phyloP scores from a whole-genome alignment of 2,888 invertebrate genomes.

The Chaetogeoica ovagalla region DNA sequence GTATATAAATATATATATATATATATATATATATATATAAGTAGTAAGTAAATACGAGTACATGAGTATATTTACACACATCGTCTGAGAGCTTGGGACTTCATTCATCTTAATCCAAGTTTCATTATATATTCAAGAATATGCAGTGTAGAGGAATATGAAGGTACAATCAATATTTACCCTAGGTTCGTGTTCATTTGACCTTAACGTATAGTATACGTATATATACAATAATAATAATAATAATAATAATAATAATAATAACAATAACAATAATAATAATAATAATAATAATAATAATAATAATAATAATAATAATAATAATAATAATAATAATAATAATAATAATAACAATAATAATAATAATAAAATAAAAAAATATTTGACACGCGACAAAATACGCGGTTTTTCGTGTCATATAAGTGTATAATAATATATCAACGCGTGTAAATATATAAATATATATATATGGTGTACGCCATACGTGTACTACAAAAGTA shows the following conservation, averaged over 20 bases:
- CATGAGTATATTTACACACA: not conserved
- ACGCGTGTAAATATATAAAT: not conserved
- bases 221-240: not conserved
- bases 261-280: no score
- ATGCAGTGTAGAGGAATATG: not conserved
- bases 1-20: not conserved
- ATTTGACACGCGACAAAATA: slow-evolving; percentile 44
- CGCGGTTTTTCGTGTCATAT: slow-evolving; percentile 1
- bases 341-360: no score
- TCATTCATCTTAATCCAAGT: slow-evolving; percentile 30
- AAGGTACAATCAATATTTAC: slow-evolving; percentile 48
- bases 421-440: not conserved
- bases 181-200: slow-evolving; percentile 43
- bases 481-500: slow-evolving; percentile 1
- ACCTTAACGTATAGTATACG: slow-evolving; percentile 23
- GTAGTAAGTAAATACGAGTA: slow-evolving; percentile 5
- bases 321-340: no score
- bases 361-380: slow-evolving; percentile 1
- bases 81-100: slow-evolving; percentile 11
- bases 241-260: no score
- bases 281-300: no score
- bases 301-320: no score
- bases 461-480: not conserved
- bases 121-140: slow-evolving; percentile 21
- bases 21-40: not conserved